These are phyloP conservation scores for Noctua pronuba DNA, from an alignment of 2,888 invertebrate genomes.

Conservation along the genomic window DNA sequence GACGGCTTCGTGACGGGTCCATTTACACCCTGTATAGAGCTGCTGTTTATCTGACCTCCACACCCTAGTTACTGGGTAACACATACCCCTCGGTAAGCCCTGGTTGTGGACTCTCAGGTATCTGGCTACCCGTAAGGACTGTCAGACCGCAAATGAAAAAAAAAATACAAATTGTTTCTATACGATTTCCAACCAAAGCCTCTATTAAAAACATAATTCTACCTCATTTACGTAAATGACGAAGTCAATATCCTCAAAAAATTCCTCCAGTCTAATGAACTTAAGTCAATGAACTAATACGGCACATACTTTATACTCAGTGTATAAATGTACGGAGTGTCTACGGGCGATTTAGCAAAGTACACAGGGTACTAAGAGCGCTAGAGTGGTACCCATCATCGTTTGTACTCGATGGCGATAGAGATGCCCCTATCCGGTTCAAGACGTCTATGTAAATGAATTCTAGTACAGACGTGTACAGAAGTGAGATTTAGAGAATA, in stretches of 20 bases:
- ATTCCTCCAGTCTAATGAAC: neutral
- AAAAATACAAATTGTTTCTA: neutral
- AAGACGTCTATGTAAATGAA: conserved; percentile 62
- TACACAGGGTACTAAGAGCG: conserved; percentile 50
- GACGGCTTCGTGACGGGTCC: too few relatives aligned
- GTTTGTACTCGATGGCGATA: conserved; percentile 58
- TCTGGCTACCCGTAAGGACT: neutral
- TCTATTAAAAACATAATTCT: neutral
- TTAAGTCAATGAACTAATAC: conserved; percentile 9
- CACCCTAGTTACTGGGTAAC: neutral
- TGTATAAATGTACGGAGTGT: conserved; percentile 27
- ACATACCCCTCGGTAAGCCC: neutral
- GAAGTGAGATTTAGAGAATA: conserved; percentile 5
- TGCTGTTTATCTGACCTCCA: neutral
- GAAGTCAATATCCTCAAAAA: conserved; percentile 12
- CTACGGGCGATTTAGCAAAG: conserved; percentile 58
- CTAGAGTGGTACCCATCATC: conserved; percentile 57
- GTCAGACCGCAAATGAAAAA: neutral
- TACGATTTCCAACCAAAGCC: neutral
- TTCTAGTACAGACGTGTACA: conserved; percentile 41
- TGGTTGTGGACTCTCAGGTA: neutral
- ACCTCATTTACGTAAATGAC: neutral
- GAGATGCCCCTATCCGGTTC: conserved; percentile 58
- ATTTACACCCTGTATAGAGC: too few relatives aligned
- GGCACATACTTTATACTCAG: conserved; percentile 12